A percentile compares a stretch with the other conserved stretches of the same genome.
Conservation (phyloP, 2,888 invertebrate species). For the Caenorhabditis becei region DNA sequence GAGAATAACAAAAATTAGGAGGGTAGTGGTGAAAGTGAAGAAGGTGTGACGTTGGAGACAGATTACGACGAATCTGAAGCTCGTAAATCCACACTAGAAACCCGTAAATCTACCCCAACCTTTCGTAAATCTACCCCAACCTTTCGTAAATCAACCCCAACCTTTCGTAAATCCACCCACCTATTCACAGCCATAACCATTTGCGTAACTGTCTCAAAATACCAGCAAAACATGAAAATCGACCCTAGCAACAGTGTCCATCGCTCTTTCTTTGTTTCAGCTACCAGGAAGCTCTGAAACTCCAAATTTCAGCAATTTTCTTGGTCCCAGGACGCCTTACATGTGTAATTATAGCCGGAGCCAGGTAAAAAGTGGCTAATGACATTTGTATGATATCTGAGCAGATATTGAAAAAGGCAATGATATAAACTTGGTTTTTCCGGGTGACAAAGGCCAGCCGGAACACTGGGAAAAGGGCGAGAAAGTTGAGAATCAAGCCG, state of each 20-base stretch:
- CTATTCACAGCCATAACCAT: slow-evolving; percentile 11
- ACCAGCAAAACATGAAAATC: slow-evolving; percentile 14
- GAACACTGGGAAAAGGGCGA: slow-evolving; percentile 3
- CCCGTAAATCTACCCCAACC: too few relatives aligned
- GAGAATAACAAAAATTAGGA: neutral
- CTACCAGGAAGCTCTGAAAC: slow-evolving; percentile 4
- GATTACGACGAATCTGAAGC: slow-evolving; percentile 12
- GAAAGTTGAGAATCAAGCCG: neutral
- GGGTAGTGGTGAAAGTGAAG: neutral
- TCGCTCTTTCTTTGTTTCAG: neutral
- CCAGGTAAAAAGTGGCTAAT: slow-evolving; percentile 5
- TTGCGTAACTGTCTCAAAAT: slow-evolving; percentile 5
- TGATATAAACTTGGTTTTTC: slow-evolving; percentile 10
- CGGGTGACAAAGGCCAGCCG: neutral
- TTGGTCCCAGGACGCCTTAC: neutral
- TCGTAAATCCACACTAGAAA: too few relatives aligned
- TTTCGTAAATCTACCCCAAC: too few relatives aligned
- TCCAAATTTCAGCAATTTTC: too few relatives aligned
- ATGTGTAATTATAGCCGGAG: slow-evolving; percentile 3
- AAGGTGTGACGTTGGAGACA: slow-evolving; percentile 1
- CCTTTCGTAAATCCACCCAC: neutral
- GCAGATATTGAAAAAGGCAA: slow-evolving; percentile 9
- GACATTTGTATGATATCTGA: slow-evolving; percentile 4
- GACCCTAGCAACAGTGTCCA: slow-evolving; percentile 4
- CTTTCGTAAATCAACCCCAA: too few relatives aligned